phyloP scores from a whole-genome alignment of 2,113 vertebrate genomes.

The Mustelus asterias region DNA sequence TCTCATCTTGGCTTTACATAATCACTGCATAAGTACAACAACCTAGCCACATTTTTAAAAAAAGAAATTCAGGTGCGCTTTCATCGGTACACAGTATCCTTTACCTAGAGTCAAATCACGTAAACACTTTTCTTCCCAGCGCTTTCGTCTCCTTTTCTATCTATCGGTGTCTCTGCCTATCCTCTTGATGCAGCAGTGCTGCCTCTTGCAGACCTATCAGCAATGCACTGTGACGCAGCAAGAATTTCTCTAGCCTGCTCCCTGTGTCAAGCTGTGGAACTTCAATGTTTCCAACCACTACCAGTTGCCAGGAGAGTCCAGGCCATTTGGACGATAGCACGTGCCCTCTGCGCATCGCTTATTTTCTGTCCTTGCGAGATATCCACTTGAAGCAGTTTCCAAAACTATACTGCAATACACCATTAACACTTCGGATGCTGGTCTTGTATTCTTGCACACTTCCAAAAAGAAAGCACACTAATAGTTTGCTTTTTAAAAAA shows the following conservation, averaged over 20 bases:
- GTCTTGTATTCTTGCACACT: not conserved
- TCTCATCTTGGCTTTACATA: constrained; percentile 5
- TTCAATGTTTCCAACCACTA: constrained; percentile 66
- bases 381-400: constrained; percentile 12
- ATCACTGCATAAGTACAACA: not conserved
- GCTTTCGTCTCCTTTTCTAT: constrained; percentile 42
- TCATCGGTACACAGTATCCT: not conserved
- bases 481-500: not conserved
- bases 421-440: constrained; percentile 3
- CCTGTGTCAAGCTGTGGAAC: constrained; percentile 74
- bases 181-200: constrained; percentile 76
- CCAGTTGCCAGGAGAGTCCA: not conserved
- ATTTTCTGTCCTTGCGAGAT: constrained; percentile 47
- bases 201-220: constrained; percentile 73
- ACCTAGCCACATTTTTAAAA: not conserved
- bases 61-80: not conserved
- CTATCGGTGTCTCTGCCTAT: constrained; percentile 58
- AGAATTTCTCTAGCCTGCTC: constrained; percentile 91
- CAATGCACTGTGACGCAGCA: constrained; percentile 96
- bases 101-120: not conserved
- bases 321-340: not conserved
- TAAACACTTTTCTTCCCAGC: constrained; percentile 40
- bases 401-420: constrained; percentile 25
- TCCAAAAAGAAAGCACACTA: not conserved
- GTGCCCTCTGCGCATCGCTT: constrained; percentile 43